A percentile compares a stretch with the other conserved stretches of the same genome.
Conservation (phyloP, 1,140 invertebrate genomes). For the Antheraea pernyi region DNA sequence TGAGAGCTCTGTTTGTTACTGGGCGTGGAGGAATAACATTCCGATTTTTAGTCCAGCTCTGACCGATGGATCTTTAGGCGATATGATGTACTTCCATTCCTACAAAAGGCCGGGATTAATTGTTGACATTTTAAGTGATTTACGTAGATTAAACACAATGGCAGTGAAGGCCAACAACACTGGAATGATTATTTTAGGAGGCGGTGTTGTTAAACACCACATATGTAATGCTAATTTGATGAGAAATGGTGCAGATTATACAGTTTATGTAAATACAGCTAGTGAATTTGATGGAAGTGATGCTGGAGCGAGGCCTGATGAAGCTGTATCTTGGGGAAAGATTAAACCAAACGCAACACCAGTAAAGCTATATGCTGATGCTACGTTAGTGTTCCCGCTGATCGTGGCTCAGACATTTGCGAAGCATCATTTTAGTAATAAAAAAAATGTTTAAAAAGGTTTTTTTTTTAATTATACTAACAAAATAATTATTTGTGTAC, state of each 20-base stretch:
- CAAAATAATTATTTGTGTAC: too few relatives aligned
- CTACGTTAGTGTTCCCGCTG: constrained; percentile 96
- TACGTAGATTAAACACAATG: constrained; percentile 94
- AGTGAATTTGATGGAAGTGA: constrained; percentile 99
- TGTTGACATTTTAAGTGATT: constrained; percentile 96
- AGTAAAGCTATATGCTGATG: constrained; percentile 98
- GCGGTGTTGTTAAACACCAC: constrained; percentile 99
- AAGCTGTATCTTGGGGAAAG: constrained; percentile 99
- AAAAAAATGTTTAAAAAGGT: constrained; percentile 68
- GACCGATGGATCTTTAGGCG: constrained; percentile 98
- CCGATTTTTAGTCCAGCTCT: constrained; percentile 98
- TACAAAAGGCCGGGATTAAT: constrained; percentile 95
- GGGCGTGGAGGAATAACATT: constrained; percentile 98
- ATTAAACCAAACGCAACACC: constrained; percentile 93
- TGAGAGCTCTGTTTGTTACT: constrained; percentile 97
- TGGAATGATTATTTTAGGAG: constrained; percentile 98
- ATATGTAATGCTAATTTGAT: constrained; percentile 99
- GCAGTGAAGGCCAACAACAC: constrained; percentile 95
- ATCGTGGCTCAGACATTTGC: constrained; percentile 98
- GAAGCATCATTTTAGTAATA: constrained; percentile 76
- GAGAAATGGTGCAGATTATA: constrained; percentile 98
- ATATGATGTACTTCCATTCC: constrained; percentile 99
- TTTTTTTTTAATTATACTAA: too few relatives aligned
- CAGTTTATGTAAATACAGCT: constrained; percentile 98
- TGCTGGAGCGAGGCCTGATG: constrained; percentile 97